Evolutionary conservation across 2,113 vertebrate species (phyloP).

Genomic region (Pseudonaja textilis): DNA sequence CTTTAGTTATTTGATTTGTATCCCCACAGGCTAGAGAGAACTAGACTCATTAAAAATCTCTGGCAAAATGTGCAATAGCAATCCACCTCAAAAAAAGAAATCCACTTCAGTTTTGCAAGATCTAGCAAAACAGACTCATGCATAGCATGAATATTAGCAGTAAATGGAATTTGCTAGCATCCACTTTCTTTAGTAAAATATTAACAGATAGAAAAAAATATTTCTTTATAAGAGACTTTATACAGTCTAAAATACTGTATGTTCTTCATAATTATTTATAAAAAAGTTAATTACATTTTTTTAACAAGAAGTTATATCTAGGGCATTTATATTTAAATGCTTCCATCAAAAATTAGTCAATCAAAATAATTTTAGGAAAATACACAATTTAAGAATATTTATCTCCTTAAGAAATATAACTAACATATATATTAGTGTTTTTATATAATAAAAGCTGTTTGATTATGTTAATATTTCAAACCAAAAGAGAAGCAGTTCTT

Average conservation of each 20-base stretch:
- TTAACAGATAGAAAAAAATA: neutral
- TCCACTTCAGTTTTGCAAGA: neutral
- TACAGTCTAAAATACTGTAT: neutral
- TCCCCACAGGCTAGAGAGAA: neutral
- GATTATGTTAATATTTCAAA: neutral
- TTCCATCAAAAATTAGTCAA: neutral
- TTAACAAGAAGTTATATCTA: neutral
- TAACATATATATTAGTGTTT: neutral
- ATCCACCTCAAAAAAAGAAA: neutral
- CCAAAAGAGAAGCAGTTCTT: neutral
- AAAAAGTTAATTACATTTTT: neutral
- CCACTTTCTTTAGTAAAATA: neutral
- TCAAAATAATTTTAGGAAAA: neutral
- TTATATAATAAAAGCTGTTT: neutral
- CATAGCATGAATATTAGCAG: neutral
- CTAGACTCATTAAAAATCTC: neutral
- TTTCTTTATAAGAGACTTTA: neutral
- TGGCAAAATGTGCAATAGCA: neutral
- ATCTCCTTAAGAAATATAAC: neutral
- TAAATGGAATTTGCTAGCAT: neutral
- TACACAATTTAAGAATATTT: neutral
- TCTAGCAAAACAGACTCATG: neutral
- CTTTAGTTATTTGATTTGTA: neutral
- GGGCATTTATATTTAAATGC: neutral
- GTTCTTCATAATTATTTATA: neutral